phyloP scores from a whole-genome alignment of 64 coral and sea anemone genomes.

The Porites australiensis region DNA sequence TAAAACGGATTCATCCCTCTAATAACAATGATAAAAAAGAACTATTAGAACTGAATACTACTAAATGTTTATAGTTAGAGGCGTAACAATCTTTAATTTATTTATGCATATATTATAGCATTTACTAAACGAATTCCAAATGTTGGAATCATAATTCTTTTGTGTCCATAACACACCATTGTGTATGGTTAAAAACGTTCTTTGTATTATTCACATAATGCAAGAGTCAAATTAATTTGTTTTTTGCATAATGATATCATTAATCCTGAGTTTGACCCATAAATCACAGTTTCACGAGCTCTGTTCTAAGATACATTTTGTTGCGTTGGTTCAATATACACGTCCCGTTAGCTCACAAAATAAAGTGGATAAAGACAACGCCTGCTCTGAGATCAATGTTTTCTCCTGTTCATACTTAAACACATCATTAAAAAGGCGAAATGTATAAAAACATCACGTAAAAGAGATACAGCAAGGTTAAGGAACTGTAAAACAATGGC shows the following conservation, averaged over 20 bases:
- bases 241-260: slow-evolving; percentile 14
- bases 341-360: neutral
- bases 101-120: slow-evolving; percentile 88
- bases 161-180: slow-evolving; percentile 4
- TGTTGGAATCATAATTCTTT: slow-evolving; percentile 69
- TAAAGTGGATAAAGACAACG: slow-evolving; percentile 36
- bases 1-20: slow-evolving; percentile 20
- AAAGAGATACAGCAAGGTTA: neutral
- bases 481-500: neutral
- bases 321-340: neutral
- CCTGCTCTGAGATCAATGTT: neutral
- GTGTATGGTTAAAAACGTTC: slow-evolving; percentile 5
- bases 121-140: slow-evolving; percentile 71
- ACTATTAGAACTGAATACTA: neutral
- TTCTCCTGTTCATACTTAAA: neutral
- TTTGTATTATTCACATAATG: slow-evolving; percentile 34
- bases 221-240: neutral
- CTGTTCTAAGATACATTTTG: neutral
- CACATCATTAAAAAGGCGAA: neutral
- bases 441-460: neutral
- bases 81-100: slow-evolving; percentile 4
- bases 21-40: slow-evolving; percentile 1
- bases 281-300: slow-evolving; percentile 15
- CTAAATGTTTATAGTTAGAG: neutral
- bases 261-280: slow-evolving; percentile 9